phyloP scores from a whole-genome alignment of 2,113 vertebrate species.

The Progne subis region DNA sequence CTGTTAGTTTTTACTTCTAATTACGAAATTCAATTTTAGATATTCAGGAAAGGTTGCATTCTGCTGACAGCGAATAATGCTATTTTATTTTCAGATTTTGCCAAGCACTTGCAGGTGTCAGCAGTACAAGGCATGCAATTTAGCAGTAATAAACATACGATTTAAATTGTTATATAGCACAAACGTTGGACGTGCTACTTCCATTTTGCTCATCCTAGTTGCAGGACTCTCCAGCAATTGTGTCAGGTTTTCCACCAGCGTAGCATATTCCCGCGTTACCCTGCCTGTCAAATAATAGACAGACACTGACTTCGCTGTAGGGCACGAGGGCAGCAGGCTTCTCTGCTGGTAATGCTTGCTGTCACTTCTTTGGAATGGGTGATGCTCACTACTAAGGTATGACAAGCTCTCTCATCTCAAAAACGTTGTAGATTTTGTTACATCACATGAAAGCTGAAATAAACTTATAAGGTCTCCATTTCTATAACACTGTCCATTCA shows the following conservation, averaged over 20 bases:
- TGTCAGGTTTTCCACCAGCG: not conserved
- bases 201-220: not conserved
- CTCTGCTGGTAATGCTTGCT: conserved; percentile 47
- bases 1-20: not conserved
- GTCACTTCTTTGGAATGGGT: conserved; percentile 59
- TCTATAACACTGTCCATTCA: not conserved
- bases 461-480: not conserved
- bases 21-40: not conserved
- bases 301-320: conserved; percentile 54
- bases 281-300: conserved; percentile 64
- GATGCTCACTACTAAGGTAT: conserved; percentile 52
- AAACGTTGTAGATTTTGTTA: conserved; percentile 30
- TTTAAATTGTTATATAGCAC: not conserved
- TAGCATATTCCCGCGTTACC: conserved; percentile 55
- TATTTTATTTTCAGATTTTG: conserved; percentile 14
- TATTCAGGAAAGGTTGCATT: not conserved
- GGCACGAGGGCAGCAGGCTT: conserved; percentile 47
- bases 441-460: conserved; percentile 7
- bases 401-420: conserved; percentile 62
- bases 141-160: not conserved
- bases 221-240: not conserved
- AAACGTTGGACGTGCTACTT: not conserved
- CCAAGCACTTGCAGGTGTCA: not conserved
- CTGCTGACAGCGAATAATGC: not conserved
- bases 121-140: not conserved